Conservation (phyloP, 2,797 vertebrate genomes). For the Varecia variegata region DNA sequence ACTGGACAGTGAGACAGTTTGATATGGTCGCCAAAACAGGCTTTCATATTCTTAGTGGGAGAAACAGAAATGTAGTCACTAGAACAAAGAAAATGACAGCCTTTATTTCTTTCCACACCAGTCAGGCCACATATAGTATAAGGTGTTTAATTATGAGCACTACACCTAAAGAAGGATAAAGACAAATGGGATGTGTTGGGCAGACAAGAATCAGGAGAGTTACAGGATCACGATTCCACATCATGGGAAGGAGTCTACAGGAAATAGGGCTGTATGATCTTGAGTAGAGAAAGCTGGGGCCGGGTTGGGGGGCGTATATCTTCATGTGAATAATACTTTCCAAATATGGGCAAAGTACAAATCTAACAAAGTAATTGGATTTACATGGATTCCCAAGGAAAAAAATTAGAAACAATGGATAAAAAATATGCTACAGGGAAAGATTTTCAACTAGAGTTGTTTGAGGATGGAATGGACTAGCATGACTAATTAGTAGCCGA, state of each 20-base stretch:
- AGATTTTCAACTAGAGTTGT: not conserved
- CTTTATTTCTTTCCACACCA: not conserved
- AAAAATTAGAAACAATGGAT: not conserved
- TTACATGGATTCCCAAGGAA: not conserved
- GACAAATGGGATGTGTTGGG: not conserved
- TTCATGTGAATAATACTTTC: not conserved
- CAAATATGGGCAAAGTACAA: not conserved
- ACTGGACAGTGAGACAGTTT: not conserved
- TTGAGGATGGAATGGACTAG: not conserved
- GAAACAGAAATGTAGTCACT: not conserved
- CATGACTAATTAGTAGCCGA: not conserved
- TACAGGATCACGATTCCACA: not conserved
- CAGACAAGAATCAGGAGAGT: not conserved
- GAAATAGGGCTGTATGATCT: not conserved
- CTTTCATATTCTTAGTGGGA: not conserved
- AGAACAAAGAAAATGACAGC: not conserved
- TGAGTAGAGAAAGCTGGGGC: not conserved
- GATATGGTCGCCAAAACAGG: not conserved
- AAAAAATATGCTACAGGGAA: not conserved
- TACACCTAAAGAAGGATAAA: not conserved
- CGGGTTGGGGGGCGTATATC: accelerated
- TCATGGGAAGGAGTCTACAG: not conserved
- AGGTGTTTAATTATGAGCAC: not conserved
- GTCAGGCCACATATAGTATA: not conserved
- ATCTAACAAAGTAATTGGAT: not conserved